phyloP scores from a whole-genome alignment of 2,888 invertebrate species.

The Myopa testacea region DNA sequence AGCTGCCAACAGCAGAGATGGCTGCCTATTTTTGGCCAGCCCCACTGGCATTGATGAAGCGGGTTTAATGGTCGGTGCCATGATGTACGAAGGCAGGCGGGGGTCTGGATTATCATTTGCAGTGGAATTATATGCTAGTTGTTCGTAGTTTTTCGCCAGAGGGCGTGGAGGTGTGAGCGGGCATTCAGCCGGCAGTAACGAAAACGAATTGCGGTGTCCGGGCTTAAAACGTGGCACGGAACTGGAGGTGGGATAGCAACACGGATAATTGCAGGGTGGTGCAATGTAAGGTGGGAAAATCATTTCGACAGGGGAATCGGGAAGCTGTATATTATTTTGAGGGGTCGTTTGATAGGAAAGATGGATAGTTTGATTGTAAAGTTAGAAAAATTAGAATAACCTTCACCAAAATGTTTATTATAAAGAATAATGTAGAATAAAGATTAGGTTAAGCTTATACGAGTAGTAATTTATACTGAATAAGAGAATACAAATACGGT shows the following conservation, averaged over 20 bases:
- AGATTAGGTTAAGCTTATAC: not conserved
- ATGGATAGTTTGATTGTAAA: not conserved
- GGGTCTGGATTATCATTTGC: conserved; percentile 39
- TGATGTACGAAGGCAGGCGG: conserved; percentile 59
- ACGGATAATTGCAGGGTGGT: conserved; percentile 65
- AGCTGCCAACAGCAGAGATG: conserved; percentile 38
- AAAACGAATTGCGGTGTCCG: conserved; percentile 56
- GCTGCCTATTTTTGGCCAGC: conserved; percentile 50
- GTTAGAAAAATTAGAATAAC: conserved; percentile 20
- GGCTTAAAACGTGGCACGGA: conserved; percentile 62
- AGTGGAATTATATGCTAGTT: conserved; percentile 34
- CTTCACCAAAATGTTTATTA: conserved; percentile 22
- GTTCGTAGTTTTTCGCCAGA: conserved; percentile 53
- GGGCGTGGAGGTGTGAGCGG: conserved; percentile 62
- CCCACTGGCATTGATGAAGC: conserved; percentile 67
- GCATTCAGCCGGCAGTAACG: conserved; percentile 51
- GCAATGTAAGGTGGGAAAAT: conserved; percentile 67
- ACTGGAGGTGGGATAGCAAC: conserved; percentile 64
- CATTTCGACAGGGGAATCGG: conserved; percentile 67
- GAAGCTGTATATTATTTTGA: conserved; percentile 54
- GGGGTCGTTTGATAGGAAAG: not conserved
- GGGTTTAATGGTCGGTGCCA: conserved; percentile 65
- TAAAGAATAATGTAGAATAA: not conserved
- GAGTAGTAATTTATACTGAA: not conserved
- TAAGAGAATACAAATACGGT: not conserved